Base-by-base conservation (phyloP, 2,888 invertebrate species). In the Petrolisthes cinctipes region DNA sequence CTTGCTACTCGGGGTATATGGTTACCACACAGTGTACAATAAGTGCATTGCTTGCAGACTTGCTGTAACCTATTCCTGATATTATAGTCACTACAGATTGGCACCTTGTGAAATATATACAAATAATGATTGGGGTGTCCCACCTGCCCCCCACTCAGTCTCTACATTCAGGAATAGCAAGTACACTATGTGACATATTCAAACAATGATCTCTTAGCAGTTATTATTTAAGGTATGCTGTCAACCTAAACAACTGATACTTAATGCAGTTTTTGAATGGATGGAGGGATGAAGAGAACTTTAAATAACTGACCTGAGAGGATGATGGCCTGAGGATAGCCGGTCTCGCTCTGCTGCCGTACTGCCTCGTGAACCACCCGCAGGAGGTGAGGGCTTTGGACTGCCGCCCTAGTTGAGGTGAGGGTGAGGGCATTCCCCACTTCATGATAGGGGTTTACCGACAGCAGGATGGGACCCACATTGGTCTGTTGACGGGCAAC, bases 321-420 rank as follows among this genome's bases (percentile, higher is more conserved):
- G 91, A 98, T 97, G 92, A 98, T 97, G 91, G 98, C 97, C 94
- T 98, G 98, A 87, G 98, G 98, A 94, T 97, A 98, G 91, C 98
- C 98, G 91, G 97, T 97, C 94, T 98, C 98, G 86, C 97, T 96
- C 94, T 98, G 97, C 93, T 97, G 97, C 91, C 97, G 94, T 91
- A 98, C 97, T 81, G 97, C 97, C 94, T 97, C 97, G 93, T 96
- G 96, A 86, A 98, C 97, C 86, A 98, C 96, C 92, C 96, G 95
- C 93, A 96, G 95, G 91, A 98, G 94, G 93, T 97, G 97, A n/a
- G 96, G 95, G 91, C 96, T 95, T 91, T 96, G 93, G 23, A 95
- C 94, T 92, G 97, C 94, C 76, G 95, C 94, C 92, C 97, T 94
- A 92, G 96, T 96, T 91, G 96, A 96, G 92, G 96, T 95, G 93